phyloP scores from a whole-genome alignment of 2,113 vertebrate species.

The Engystomops pustulosus region DNA sequence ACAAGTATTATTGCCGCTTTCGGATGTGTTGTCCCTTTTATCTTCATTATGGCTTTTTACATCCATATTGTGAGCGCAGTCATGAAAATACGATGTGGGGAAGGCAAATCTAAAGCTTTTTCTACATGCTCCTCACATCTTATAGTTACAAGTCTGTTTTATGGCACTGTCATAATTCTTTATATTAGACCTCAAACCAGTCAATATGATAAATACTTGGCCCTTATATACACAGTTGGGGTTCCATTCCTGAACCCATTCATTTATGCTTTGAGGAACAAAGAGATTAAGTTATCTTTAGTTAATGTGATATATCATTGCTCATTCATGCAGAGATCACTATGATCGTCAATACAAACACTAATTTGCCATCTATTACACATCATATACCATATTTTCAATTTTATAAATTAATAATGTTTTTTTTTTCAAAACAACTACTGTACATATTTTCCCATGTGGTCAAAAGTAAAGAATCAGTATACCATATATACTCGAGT shows the following conservation, averaged over 20 bases:
- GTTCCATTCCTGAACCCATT: constrained; percentile 34
- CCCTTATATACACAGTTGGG: constrained; percentile 25
- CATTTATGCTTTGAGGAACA: constrained; percentile 7
- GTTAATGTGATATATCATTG: neutral
- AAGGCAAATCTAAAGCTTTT: neutral
- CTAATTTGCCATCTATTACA: too few species aligned
- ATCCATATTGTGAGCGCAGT: constrained; percentile 12
- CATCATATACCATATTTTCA: too few species aligned
- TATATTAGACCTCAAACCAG: constrained; percentile 1
- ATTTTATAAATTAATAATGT: too few species aligned
- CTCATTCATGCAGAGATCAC: neutral
- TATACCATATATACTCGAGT: too few species aligned
- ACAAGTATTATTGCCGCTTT: neutral
- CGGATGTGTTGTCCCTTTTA: neutral
- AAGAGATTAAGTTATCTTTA: neutral
- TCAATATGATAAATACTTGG: constrained; percentile 33
- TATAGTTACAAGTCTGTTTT: constrained; percentile 9
- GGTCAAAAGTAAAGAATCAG: too few species aligned
- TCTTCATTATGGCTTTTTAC: constrained; percentile 16
- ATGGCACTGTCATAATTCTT: constrained; percentile 13
- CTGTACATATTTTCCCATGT: too few species aligned
- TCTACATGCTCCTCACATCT: constrained; percentile 31
- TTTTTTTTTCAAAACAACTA: too few species aligned
- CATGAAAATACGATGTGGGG: neutral
- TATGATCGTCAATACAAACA: neutral